Evolutionary conservation across 1,140 invertebrate species (phyloP), one percentile per base, ranked within the genome.

Genomic region (Oryzaephilus surinamensis): DNA sequence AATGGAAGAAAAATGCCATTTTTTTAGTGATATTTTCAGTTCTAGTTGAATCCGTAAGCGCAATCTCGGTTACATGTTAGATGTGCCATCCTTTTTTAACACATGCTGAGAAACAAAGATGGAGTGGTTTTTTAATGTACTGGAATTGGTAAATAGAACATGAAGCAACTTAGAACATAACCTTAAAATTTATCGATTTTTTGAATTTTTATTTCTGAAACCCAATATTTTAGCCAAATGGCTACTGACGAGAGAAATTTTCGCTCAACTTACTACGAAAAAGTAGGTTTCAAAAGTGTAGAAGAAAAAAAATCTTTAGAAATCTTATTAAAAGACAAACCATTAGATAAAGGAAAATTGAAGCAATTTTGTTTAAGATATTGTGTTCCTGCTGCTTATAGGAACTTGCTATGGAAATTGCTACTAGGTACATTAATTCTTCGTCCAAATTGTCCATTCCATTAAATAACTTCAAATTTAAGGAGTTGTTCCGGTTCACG

Each of bases 301-400:
- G 89, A 93, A 63, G 89, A 94, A 60, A 92, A 90, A 61, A 89
- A 86, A 63, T 89, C 87, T 0, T 62, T 94, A n/a, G 88, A 94
- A 67, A 89, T 89, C 57, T 66, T 95, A 4, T 66, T 93, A 38
- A 88, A 89, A 57, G 89, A 93, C 46, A 81, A 81, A 58, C 79
- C 84, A 8, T 72, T 88, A 50, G 85, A 91, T 57, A 74, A 74
- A 52, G 72, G 71, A 4, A 92, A 92, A 61, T 58, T 94, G 13
- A 79, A 78, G 54, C 84, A 90, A 52, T 92, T 92, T 58, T 84
- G 84, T 56, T 62, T 88, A 31, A 67, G 84, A 34, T 92, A 87
- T 55, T 78, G 79, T 4, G 77, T 93, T 6, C 88, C 89, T 20
- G 70, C 75, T 12, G 70, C 79, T n/a, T 81, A 91, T 47, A 74